Evolutionary conservation across 2,888 invertebrate species (phyloP), one percentile per base, ranked within the genome.

Genomic region (Spialia ferax): DNA sequence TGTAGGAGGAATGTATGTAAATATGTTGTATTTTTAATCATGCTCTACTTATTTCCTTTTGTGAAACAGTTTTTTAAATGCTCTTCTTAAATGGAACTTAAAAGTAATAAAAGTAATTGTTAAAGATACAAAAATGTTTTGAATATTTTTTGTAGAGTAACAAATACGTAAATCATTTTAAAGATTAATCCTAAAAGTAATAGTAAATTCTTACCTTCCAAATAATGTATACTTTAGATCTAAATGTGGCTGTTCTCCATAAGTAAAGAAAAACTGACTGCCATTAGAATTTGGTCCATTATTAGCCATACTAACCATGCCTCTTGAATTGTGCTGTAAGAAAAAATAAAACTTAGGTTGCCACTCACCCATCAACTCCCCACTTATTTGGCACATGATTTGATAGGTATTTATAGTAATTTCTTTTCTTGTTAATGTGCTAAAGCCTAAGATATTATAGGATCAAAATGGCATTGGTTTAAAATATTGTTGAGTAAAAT

Each of bases 281-380:
- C 97, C 98, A 94, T 99, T 99, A 10, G 98, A 97, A 86, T 99
- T 99, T 0, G 99, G 98, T 2, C 99, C 99, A 93, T 98, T 99
- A 85, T 99, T 99, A 6, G 99, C 99, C 99, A 99, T 99, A 3
- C 99, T 99, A 1, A 99, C 94, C 73, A 97, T 96, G 0, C 99
- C 99, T 79, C 99, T 95, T 18, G 96, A 94, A 82, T 95, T 97
- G 84, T 99, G 99, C 97, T 96, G 78, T 8, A 84, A 87, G 13
- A 23, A 67, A 23, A 22, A 50, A 11, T 60, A 22, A n/a, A 26
- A n/a, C 13, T 48, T 48, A 15, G 6, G 15, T 11, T 35, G 35
- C 3, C 35, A 35, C 13, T 35, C 13, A 35, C 35, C 8, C 8
- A 2, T 35, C 35, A 13, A 35, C 32, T 32, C 1, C 3, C 10